These are phyloP conservation scores for Calameuta idolon DNA, from an alignment of 2,888 invertebrate species.

Conservation along the genomic window DNA sequence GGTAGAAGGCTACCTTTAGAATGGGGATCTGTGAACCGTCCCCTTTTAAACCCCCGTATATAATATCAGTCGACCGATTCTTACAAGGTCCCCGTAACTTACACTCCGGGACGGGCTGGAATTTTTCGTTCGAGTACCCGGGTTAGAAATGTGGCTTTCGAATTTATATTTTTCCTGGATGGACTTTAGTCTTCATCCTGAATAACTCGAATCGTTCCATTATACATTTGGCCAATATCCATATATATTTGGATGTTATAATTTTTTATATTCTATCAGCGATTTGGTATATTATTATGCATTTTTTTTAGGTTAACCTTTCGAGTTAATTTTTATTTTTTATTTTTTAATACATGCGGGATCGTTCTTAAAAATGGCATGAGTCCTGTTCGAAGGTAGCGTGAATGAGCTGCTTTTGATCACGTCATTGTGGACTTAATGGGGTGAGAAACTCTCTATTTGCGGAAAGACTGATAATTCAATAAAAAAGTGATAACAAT, in stretches of 20 bases:
- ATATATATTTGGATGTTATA: neutral
- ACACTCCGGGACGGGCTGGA: neutral
- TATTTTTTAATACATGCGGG: neutral
- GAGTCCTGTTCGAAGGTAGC: neutral
- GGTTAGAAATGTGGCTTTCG: neutral
- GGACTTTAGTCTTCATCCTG: neutral
- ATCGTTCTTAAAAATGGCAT: neutral
- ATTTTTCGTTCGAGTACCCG: neutral
- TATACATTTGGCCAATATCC: neutral
- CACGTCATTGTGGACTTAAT: neutral
- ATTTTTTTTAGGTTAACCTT: neutral
- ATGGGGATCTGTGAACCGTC: neutral
- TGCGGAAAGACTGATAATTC: neutral
- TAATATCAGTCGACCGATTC: neutral
- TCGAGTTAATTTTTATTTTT: neutral
- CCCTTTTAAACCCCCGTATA: neutral
- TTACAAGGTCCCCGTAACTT: neutral
- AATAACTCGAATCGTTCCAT: neutral
- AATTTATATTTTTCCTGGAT: neutral
- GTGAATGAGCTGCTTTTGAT: neutral
- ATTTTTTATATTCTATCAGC: neutral
- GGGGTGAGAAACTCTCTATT: neutral
- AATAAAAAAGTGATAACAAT: neutral
- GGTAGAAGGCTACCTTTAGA: neutral
- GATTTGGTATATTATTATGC: neutral